Evolutionary conservation across 2,797 vertebrate genomes (phyloP), one percentile per base, ranked within the genome.

Genomic region (Periophthalmus magnuspinnatus): DNA sequence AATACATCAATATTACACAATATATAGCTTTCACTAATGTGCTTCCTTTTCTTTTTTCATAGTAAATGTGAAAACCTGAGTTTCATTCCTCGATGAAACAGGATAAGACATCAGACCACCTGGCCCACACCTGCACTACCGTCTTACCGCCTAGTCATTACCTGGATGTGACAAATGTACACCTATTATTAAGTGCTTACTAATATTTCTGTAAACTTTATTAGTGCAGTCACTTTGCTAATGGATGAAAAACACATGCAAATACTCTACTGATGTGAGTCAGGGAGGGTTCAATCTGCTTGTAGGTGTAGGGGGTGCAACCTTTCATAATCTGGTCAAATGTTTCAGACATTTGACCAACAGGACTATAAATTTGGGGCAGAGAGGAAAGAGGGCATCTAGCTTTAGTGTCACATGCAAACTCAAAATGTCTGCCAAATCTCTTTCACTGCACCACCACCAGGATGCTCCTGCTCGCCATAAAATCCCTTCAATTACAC

Each of bases 31-130:
- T 74, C 33, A 85, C 89, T 91, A 88, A 90, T 83, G 65, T 0
- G 14, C 81, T 84, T 86, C 84, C 81, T 88, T 82, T 76, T 90
- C 33, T 84, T 86, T 90, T 88, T 89, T 84, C n/a, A 91, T 85
- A 93, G 92, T 94, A 72, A 93, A 93, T 87, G 90, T 93, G 85
- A 94, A 91, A 90, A 92, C 90, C 90, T 94, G 91, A 93, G 85
- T 81, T 85, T 89, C 84, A 83, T 88, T 83, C 84, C 74, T 69
- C 74, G 79, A 78, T 84, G 83, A 91, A 89, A 87, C 86, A 19
- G 84, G 85, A 87, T 85, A 74, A 78, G 81, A 50, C 75, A 75
- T 65, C 82, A 69, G 86, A 89, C 68, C 80, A 19, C 70, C 84
- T 70, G 86, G 83, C 87, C 86, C 61, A 13, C 82, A 84, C 86